Conservation (phyloP, 2,113 vertebrate genomes). For the Ammodytes marinus region DNA sequence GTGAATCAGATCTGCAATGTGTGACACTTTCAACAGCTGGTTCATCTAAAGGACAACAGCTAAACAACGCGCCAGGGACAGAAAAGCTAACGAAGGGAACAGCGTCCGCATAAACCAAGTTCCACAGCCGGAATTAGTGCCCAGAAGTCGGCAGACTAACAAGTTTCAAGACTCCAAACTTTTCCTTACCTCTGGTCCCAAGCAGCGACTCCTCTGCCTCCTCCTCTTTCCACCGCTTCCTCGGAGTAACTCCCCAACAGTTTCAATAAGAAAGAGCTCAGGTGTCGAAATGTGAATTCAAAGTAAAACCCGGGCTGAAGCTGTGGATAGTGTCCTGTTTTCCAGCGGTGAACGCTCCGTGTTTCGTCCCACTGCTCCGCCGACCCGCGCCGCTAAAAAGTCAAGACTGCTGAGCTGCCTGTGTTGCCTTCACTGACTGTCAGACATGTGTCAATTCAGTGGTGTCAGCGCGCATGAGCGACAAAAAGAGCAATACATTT, state of each 20-base stretch:
- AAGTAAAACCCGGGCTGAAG: no score
- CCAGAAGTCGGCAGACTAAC: neutral
- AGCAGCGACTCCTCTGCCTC: constrained; percentile 40
- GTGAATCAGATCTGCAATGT: constrained; percentile 37
- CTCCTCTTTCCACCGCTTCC: neutral
- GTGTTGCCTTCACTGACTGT: constrained; percentile 62
- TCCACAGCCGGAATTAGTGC: no score
- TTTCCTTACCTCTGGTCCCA: constrained; percentile 60
- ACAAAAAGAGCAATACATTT: neutral
- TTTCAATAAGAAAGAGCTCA: neutral
- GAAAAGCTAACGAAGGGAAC: neutral
- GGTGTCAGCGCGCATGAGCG: constrained; percentile 19
- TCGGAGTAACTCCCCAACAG: neutral
- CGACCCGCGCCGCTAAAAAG: neutral
- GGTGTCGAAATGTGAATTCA: rapidly evolving
- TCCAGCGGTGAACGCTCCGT: neutral
- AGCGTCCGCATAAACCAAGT: neutral
- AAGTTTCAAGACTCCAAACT: constrained; percentile 7
- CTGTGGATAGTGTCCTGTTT: neutral
- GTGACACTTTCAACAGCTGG: neutral
- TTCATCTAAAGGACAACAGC: constrained; percentile 10
- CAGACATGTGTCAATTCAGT: neutral
- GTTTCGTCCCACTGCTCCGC: neutral
- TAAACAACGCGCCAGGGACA: neutral
- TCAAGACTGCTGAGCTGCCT: constrained; percentile 29